Base-by-base conservation (phyloP, 2,888 invertebrate species). In the Rosalia funebris region DNA sequence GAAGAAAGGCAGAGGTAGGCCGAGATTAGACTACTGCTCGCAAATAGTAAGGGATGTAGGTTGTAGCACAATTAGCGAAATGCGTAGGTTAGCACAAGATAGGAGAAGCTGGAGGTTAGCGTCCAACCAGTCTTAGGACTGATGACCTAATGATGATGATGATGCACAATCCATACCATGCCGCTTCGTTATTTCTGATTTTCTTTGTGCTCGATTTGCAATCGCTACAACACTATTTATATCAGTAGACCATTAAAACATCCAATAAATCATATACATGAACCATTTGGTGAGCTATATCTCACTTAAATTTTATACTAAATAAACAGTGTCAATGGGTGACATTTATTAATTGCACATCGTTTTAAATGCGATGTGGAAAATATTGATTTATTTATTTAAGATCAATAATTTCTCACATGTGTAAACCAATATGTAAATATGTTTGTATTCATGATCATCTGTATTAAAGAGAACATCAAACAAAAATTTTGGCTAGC, bases 231-330 rank as follows among this genome's bases (percentile, higher is more conserved):
- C 17, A 17, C 41, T 41, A 41, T 41, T 41, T 41, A 41, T 25
- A 25, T 41, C 41, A n/a, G 15, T n/a, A 15, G 15, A 25, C 41
- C 41, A 17, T 41, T 17, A 41, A 17, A 15, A 17, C 41, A 41
- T 41, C 15, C 41, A 17, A 17, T 17, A 41, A 41, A 41, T n/a
- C 17, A 41, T 17, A 10, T 14, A 41, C 17, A 41, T n/a, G 41
- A 41, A 41, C 41, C 41, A 41, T 41, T 41, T 41, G 41, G 41
- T 41, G 41, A 3, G n/a, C 41, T 17, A 41, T 17, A 19, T 41
- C 17, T 15, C 41, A 15, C 16, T 41, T n/a, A 41, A 1, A 41
- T 16, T 41, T n/a, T 7, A 41, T 17, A 41, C 41, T 41, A 41
- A 19, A 41, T 17, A 41, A 41, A 41, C 41, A 41, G 4, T 39